These are phyloP conservation scores for Brachionus paranguensis DNA, from an alignment of 1,140 invertebrate genomes.

Conservation along the genomic window DNA sequence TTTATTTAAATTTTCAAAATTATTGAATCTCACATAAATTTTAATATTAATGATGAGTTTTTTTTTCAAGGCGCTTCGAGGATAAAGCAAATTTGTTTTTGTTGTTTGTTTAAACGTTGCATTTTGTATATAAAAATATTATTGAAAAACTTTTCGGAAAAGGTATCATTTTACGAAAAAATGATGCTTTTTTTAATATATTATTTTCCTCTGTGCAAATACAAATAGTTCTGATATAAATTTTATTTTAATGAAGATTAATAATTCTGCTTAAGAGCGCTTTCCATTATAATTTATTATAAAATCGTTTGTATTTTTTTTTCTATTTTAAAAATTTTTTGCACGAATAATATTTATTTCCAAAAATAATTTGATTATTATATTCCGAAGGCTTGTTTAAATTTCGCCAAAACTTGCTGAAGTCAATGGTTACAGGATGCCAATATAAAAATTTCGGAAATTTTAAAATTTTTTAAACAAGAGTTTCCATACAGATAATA, in stretches of 20 bases:
- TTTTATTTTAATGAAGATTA: background rate
- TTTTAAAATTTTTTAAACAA: background rate
- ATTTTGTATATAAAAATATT: background rate
- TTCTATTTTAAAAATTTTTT: background rate
- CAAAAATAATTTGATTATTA: background rate
- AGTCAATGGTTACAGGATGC: background rate
- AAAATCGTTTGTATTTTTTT: background rate
- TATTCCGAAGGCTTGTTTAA: background rate
- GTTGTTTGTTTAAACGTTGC: background rate
- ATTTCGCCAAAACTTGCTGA: background rate
- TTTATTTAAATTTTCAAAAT: background rate
- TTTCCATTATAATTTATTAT: background rate
- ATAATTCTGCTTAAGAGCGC: background rate
- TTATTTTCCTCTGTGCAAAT: background rate
- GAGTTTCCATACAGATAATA: background rate
- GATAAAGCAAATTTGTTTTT: background rate
- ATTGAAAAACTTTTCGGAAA: background rate
- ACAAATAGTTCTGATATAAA: background rate
- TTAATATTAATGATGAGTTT: background rate
- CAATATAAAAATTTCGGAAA: background rate
- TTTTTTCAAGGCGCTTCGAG: background rate
- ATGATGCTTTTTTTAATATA: background rate
- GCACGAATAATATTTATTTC: background rate
- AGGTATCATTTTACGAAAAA: background rate
- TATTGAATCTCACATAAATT: background rate